phyloP scores from a whole-genome alignment of 1,140 invertebrate species.

The Trachelipus rathkii region DNA sequence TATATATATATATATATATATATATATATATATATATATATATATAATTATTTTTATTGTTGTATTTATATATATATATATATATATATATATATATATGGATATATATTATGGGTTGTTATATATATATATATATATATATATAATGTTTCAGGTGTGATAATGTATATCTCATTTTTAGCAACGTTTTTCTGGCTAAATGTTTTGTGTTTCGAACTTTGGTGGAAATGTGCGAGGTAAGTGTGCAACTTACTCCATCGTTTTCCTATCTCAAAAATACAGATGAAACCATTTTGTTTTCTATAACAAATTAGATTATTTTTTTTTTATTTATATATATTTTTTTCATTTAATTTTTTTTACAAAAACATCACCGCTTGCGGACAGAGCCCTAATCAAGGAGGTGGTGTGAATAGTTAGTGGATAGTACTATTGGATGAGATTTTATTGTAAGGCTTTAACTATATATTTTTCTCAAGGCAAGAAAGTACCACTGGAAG shows the following conservation, averaged over 20 bases:
- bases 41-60: no score
- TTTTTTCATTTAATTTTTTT: conserved; percentile 11
- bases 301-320: no score
- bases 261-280: no score
- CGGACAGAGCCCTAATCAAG: no score
- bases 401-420: not conserved
- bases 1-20: conserved; percentile 18
- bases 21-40: conserved; percentile 8
- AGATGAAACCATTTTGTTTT: no score
- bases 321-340: no score
- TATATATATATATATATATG: conserved; percentile 15
- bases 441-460: not conserved
- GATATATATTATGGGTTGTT: conserved; percentile 7
- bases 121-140: conserved; percentile 10
- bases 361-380: not conserved
- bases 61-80: not conserved
- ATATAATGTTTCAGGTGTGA: conserved; percentile 42
- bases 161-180: conserved; percentile 44
- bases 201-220: conserved; percentile 44
- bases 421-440: no score
- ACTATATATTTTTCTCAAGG: not conserved
- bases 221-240: conserved; percentile 45
- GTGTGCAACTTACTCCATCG: not conserved
- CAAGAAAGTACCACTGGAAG: conserved; percentile 40
- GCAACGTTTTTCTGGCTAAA: conserved; percentile 46